Percentiles rank a stretch among this genome's conserved stretches.
Conservation (phyloP, 2,888 invertebrate genomes). For the Tiliacea aurago region DNA sequence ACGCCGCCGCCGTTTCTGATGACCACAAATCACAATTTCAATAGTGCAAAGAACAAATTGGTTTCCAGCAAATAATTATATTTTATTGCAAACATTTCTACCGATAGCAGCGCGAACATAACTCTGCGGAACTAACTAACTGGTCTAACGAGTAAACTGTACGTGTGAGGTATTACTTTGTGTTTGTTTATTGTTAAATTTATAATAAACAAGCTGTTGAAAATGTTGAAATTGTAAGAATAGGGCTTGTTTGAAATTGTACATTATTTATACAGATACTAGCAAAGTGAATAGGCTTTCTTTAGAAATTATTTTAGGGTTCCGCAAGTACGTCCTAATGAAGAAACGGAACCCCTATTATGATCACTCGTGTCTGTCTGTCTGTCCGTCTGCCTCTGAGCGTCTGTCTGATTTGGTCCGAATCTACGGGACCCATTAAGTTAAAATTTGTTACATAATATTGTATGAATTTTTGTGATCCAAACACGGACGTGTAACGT, state of each 20-base stretch:
- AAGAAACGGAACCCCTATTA: too few relatives aligned
- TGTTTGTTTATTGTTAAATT: slow-evolving; percentile 66
- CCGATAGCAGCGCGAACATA: slow-evolving; percentile 83
- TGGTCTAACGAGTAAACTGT: slow-evolving; percentile 76
- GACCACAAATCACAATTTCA: slow-evolving; percentile 83
- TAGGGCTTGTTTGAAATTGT: background rate
- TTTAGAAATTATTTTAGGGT: background rate
- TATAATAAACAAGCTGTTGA: slow-evolving; percentile 54
- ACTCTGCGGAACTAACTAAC: slow-evolving; percentile 82
- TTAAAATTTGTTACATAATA: too few relatives aligned
- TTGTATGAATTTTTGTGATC: too few relatives aligned
- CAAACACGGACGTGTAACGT: too few relatives aligned
- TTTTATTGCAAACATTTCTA: slow-evolving; percentile 83
- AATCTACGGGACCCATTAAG: too few relatives aligned
- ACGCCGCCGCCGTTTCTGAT: slow-evolving; percentile 63
- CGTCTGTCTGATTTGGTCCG: too few relatives aligned
- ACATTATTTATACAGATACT: slow-evolving; percentile 20
- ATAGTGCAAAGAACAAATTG: slow-evolving; percentile 84
- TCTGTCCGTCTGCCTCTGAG: too few relatives aligned
- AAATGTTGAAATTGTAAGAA: slow-evolving; percentile 37
- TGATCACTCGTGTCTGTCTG: too few relatives aligned
- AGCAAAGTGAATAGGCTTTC: background rate
- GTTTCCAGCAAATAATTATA: slow-evolving; percentile 88
- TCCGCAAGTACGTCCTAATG: too few relatives aligned
- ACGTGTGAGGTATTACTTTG: slow-evolving; percentile 60